Evolutionary conservation across 2,888 invertebrate genomes (phyloP).

Genomic region (Sphaerophoria taeniata): DNA sequence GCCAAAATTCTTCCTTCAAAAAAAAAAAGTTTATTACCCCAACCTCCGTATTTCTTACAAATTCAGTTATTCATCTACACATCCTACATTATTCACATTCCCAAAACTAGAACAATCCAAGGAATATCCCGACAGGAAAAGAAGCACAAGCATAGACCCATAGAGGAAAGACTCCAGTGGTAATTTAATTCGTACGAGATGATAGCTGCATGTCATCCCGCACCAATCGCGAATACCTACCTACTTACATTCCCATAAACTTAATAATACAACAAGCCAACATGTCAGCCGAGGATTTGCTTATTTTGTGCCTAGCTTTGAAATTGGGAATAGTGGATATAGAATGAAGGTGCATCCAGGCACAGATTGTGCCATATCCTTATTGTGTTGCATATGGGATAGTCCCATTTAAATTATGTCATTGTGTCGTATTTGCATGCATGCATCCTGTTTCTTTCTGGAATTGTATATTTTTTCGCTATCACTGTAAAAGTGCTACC

Average conservation of each 20-base stretch:
- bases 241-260: neutral
- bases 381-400: slow-evolving; percentile 68
- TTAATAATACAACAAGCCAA: slow-evolving; percentile 11
- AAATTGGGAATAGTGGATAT: slow-evolving; percentile 57
- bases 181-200: slow-evolving; percentile 66
- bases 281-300: slow-evolving; percentile 66
- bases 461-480: slow-evolving; percentile 9
- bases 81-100: slow-evolving; percentile 22
- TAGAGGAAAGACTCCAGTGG: neutral
- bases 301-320: slow-evolving; percentile 53
- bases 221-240: slow-evolving; percentile 59
- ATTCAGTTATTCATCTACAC: slow-evolving; percentile 19
- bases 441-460: slow-evolving; percentile 43
- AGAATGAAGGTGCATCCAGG: slow-evolving; percentile 32
- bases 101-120: slow-evolving; percentile 50
- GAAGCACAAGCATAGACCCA: slow-evolving; percentile 9
- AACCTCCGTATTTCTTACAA: slow-evolving; percentile 23
- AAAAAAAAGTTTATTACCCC: slow-evolving; percentile 4
- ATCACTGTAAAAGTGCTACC: neutral
- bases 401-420: slow-evolving; percentile 71
- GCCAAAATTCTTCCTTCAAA: slow-evolving; percentile 17
- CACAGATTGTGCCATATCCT: slow-evolving; percentile 65
- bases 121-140: neutral
- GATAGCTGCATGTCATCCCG: slow-evolving; percentile 55
- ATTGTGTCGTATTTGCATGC: slow-evolving; percentile 64